Base-by-base conservation (phyloP, 1,140 invertebrate genomes). In the Copidosoma floridanum region DNA sequence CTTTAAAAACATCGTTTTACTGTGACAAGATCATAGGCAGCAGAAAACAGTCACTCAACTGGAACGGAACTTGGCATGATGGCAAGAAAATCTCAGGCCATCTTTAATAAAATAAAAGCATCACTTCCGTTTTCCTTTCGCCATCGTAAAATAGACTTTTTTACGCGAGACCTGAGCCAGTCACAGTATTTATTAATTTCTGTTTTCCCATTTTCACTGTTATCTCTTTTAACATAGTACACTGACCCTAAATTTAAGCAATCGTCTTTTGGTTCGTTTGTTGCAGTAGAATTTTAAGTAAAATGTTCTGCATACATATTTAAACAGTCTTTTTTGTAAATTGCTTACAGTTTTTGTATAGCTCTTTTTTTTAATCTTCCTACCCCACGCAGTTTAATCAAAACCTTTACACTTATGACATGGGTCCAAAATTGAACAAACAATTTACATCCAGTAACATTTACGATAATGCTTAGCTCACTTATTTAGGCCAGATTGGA, bases 401-500 rank as follows among this genome's bases (percentile, higher is more conserved):
- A 50, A 50, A 11, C 47, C 16, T 18, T 6, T 5, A 2, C 20
- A 2, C 20, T 32, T 35, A 10, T 32, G 29, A 20, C 27, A 8
- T 16, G 47, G 47, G 3, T 37, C 47, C 12, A 50, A 16, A 1
- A 50, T 50, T 7, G 35, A 20, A 1, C 16, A 38, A 3, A 50
- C 47, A 24, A 47, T 55, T 41, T 65, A 65, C 4, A 61, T 57
- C 63, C 63, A 65, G 41, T 61, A 61, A 11, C 46, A 27, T 54
- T 61, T 60, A 20, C 57, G 18, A 24, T 57, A 65, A 44, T 61
- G 40, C 52, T 57, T 65, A 0, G 54, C n/a, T n/a, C n/a, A n/a
- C n/a, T n/a, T n/a, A n/a, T n/a, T n/a, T n/a, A n/a, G n/a, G n/a
- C 41, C 57, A 43, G 37, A 21, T 46, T 37, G 21, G n/a, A 46